Base-by-base conservation (phyloP, 92 coral and sea anemone genomes). In the Epizoanthus ramosus region DNA sequence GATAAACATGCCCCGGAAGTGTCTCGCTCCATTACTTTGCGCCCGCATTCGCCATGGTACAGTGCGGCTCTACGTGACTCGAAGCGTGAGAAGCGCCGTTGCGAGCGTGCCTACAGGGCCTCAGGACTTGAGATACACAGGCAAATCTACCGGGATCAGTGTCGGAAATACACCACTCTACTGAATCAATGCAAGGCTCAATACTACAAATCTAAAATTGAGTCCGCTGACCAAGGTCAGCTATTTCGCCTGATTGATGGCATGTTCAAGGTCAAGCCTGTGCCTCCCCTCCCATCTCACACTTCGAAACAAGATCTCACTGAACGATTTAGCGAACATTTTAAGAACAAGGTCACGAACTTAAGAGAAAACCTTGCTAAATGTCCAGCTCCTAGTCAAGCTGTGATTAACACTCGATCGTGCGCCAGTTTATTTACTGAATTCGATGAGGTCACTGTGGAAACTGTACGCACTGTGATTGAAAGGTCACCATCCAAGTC, bases 31-130 rank as follows among this genome's bases (percentile, higher is more conserved):
- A 84, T 84, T 22, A 84, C 87, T 58, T 73, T 84, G 15, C 87
- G 87, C 73, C 87, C 83, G 57, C 87, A 84, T 64, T 33, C 74
- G 50, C 87, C 81, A 74, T 84, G 87, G 83, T 84, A 39, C 72
- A 74, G 28, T 61, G 63, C 82, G 8, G 74, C 19, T 71, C 59
- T 84, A 5, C 83, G 87, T 63, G 61, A 75, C 25, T 37, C 31
- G 9, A 84, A 84, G 53, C 74, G 74, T 19, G 83, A 84, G 8
- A 84, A 74, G 59, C 83, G 83, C 73, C 74, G 82, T 25, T 73
- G 64, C 21, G 87, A 84, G 83, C 83, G 75, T 47, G 83, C 83
- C 74, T 73, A 57, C 52, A 39, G 82, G 31, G 64, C 87, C 0
- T 84, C 82, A 24, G 63, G 68, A 73, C 83, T 84, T 35, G 87